Evolutionary conservation across 2,888 invertebrate genomes (phyloP).

Genomic region (Chydorus sphaericus): DNA sequence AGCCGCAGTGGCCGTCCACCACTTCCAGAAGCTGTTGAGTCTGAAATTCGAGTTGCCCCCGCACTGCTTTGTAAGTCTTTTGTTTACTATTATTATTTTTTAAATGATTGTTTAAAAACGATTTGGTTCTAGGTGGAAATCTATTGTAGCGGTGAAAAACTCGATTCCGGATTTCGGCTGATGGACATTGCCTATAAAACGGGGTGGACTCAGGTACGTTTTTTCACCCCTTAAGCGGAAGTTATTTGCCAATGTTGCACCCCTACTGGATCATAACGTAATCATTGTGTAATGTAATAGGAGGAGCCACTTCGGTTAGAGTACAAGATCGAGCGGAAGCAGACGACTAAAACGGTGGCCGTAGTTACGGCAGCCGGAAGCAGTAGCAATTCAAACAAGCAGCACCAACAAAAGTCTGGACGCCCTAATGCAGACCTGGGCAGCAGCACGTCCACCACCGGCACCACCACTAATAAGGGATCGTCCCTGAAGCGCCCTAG

Average conservation of each 20-base stretch:
- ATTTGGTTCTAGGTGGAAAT: slow-evolving; percentile 45
- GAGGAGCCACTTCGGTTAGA: slow-evolving; percentile 3
- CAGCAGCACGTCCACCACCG: too few species aligned
- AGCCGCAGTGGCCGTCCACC: slow-evolving; percentile 73
- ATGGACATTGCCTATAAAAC: slow-evolving; percentile 94
- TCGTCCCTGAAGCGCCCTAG: too few species aligned
- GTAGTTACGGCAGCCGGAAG: not conserved
- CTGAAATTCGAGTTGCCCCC: slow-evolving; percentile 64
- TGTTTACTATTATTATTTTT: not conserved
- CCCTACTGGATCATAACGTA: not conserved
- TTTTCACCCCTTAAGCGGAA: not conserved
- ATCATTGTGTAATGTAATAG: not conserved
- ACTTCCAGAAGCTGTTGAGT: slow-evolving; percentile 74
- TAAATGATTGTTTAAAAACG: too few species aligned
- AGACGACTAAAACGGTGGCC: not conserved
- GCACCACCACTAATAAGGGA: too few species aligned
- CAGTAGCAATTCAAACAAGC: not conserved
- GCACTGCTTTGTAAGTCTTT: slow-evolving; percentile 29
- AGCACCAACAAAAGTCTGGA: not conserved
- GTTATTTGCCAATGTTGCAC: not conserved
- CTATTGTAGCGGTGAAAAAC: slow-evolving; percentile 67
- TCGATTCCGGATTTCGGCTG: slow-evolving; percentile 75
- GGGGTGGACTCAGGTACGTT: slow-evolving; percentile 71
- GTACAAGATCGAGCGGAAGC: not conserved
- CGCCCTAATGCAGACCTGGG: too few species aligned